Percentiles rank a stretch among this genome's conserved stretches.
phyloP scores from a whole-genome alignment of 2,797 vertebrate species.

The Phaenicophaeus curvirostris region DNA sequence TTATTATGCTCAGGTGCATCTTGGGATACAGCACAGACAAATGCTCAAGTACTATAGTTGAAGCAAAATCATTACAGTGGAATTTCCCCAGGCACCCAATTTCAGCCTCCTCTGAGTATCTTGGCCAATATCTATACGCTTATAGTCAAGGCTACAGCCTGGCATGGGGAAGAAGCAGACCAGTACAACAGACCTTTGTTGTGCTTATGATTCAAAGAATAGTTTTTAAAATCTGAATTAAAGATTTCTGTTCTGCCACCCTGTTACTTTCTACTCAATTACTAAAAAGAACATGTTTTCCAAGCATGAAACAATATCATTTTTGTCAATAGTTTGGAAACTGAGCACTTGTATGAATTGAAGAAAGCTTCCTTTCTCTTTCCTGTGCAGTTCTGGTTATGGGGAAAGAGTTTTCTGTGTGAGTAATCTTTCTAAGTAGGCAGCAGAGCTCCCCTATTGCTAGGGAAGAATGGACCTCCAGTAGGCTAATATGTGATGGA shows the following conservation, averaged over 20 bases:
- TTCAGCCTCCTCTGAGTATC: background rate
- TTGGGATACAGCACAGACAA: background rate
- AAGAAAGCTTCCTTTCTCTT: constrained; percentile 65
- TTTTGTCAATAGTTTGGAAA: constrained; percentile 56
- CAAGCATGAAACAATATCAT: constrained; percentile 60
- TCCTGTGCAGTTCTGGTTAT: background rate
- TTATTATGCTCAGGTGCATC: background rate
- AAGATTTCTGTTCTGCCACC: constrained; percentile 22
- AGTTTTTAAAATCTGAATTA: constrained; percentile 15
- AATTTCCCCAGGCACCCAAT: constrained; percentile 3
- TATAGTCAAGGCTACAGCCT: background rate
- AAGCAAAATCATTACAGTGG: background rate
- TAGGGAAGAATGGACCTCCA: constrained; percentile 58
- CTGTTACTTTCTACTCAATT: background rate
- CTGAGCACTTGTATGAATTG: accelerated
- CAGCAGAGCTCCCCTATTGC: constrained; percentile 67
- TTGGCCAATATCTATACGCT: background rate
- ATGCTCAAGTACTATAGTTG: background rate
- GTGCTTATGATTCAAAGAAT: background rate
- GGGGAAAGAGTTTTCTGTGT: constrained; percentile 59
- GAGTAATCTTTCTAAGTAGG: constrained; percentile 65
- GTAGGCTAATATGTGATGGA: constrained; percentile 56
- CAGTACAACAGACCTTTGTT: constrained; percentile 28
- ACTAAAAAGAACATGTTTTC: constrained; percentile 56
- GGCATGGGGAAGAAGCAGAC: background rate